Evolutionary conservation across 2,888 invertebrate species (phyloP).

Genomic region (Drosophila phalerata): DNA sequence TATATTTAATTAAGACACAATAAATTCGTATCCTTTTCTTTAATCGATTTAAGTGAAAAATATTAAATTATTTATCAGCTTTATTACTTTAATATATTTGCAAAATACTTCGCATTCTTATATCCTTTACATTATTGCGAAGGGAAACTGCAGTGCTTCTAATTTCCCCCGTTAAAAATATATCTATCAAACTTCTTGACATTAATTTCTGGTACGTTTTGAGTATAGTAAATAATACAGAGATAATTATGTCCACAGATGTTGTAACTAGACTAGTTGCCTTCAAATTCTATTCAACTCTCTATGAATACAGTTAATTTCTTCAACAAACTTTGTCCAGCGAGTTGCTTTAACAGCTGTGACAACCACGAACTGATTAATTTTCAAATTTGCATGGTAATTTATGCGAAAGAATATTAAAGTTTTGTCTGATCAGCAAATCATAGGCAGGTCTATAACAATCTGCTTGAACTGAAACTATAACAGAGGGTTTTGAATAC

Average conservation of each 20-base stretch:
- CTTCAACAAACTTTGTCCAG: constrained; percentile 19
- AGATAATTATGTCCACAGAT: constrained; percentile 11
- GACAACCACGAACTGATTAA: constrained; percentile 44
- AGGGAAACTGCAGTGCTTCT: neutral
- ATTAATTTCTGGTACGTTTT: neutral
- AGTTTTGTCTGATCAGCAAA: constrained; percentile 7
- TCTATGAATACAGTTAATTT: neutral
- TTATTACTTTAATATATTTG: too few species aligned
- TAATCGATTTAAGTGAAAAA: too few species aligned
- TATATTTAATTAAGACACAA: neutral
- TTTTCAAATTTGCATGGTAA: constrained; percentile 62
- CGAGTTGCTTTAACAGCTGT: constrained; percentile 19
- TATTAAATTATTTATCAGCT: too few species aligned
- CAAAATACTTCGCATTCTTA: too few species aligned
- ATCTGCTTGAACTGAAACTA: constrained; percentile 1
- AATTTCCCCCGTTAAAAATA: neutral
- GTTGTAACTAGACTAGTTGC: neutral
- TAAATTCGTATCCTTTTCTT: neutral
- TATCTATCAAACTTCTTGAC: neutral
- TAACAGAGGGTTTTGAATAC: neutral
- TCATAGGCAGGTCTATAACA: neutral
- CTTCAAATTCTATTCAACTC: neutral
- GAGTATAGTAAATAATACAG: neutral
- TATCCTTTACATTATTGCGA: neutral
- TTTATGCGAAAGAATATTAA: constrained; percentile 34